Evolutionary conservation across 2,797 vertebrate genomes (phyloP).

Genomic region (Sarcoramphus papa): DNA sequence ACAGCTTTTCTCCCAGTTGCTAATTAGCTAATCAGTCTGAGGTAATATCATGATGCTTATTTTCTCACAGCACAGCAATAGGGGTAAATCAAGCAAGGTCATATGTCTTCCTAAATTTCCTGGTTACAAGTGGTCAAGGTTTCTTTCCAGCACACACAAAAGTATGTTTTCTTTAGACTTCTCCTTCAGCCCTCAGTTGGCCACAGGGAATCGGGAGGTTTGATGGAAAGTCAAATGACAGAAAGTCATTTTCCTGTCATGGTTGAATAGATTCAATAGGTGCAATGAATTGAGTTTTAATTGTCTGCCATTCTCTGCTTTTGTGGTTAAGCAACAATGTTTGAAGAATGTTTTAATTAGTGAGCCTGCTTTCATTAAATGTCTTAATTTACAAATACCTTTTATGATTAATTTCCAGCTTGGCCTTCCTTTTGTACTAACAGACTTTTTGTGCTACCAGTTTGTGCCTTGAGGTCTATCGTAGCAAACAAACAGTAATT

Average conservation of each 20-base stretch:
- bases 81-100: background rate
- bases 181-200: background rate
- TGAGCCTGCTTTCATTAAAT: background rate
- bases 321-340: background rate
- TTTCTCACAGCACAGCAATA: background rate
- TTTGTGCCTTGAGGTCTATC: background rate
- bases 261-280: background rate
- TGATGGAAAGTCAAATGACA: background rate
- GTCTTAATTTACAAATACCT: background rate
- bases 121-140: background rate
- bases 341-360: conserved; percentile 21
- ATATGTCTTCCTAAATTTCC: background rate
- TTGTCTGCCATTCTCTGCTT: background rate
- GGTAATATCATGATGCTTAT: background rate
- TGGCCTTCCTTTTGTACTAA: background rate
- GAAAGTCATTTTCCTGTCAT: background rate
- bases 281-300: background rate
- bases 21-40: background rate
- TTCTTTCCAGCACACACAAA: background rate
- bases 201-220: background rate
- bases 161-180: background rate
- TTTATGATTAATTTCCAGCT: background rate
- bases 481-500: background rate
- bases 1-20: background rate
- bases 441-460: background rate